phyloP scores from a whole-genome alignment of 2,113 vertebrate species.

The Myocastor coypus region DNA sequence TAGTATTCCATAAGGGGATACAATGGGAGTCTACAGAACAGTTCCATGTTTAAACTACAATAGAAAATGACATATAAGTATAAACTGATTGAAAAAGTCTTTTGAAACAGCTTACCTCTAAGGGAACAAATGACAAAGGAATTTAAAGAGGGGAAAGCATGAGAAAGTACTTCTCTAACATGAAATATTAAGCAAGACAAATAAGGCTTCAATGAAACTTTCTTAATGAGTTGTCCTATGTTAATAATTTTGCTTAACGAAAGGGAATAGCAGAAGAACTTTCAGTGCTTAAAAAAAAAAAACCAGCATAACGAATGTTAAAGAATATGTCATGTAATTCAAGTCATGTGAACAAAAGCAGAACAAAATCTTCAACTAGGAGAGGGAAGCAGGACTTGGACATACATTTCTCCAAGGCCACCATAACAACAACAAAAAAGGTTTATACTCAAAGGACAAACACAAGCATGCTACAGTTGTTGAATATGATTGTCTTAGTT shows the following conservation, averaged over 20 bases:
- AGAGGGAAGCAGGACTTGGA: background rate
- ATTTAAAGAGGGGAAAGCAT: background rate
- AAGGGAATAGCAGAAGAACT: constrained; percentile 7
- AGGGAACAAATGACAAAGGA: constrained; percentile 13
- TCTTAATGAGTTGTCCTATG: background rate
- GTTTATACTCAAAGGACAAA: background rate
- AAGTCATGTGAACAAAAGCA: background rate
- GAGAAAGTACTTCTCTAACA: constrained; percentile 22
- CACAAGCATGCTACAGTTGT: background rate
- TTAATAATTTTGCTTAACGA: constrained; percentile 32
- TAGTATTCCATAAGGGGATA: background rate
- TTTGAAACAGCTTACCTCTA: constrained; percentile 19
- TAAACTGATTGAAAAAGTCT: constrained; percentile 35
- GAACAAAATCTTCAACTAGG: background rate
- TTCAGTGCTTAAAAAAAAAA: background rate
- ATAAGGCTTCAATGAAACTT: background rate
- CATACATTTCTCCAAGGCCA: background rate
- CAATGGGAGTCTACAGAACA: background rate
- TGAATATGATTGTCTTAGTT: too few relatives aligned
- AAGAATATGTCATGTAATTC: background rate
- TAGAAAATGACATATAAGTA: background rate
- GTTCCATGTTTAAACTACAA: background rate
- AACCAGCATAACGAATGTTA: background rate
- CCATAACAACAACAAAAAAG: background rate
- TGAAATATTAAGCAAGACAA: constrained; percentile 35